These are phyloP conservation scores for Dermatophagoides farinae DNA, from an alignment of 1,140 invertebrate species.

Conservation along the genomic window DNA sequence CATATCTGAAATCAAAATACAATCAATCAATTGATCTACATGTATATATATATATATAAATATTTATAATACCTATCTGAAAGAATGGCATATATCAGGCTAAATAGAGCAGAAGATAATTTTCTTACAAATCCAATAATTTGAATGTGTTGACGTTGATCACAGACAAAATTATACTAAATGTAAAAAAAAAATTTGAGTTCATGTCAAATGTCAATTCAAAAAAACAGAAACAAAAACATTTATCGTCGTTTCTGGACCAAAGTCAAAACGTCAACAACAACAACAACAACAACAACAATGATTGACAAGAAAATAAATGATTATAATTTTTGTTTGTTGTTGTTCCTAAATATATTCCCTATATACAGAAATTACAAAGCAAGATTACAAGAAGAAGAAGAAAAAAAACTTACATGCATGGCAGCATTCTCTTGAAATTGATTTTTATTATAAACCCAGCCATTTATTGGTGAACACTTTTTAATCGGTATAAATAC, in stretches of 20 bases:
- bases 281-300: too few relatives aligned
- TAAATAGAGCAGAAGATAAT: not conserved
- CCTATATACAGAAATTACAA: not conserved
- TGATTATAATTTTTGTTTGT: too few relatives aligned
- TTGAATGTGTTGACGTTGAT: not conserved
- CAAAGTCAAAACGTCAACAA: too few relatives aligned
- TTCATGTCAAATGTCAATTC: not conserved
- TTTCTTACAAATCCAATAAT: not conserved
- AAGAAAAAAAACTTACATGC: conserved; percentile 9
- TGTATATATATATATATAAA: not conserved
- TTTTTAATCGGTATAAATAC: not conserved
- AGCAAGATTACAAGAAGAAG: too few relatives aligned
- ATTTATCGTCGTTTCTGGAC: too few relatives aligned
- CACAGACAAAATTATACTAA: conserved; percentile 4
- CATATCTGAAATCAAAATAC: not conserved
- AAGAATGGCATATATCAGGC: not conserved
- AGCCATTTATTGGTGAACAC: not conserved
- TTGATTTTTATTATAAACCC: not conserved
- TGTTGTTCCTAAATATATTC: too few relatives aligned
- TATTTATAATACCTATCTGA: not conserved
- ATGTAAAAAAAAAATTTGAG: not conserved
- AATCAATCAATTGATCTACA: not conserved
- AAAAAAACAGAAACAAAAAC: not conserved
- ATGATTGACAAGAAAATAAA: too few relatives aligned
- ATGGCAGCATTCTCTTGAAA: conserved; percentile 6